Base-by-base conservation (phyloP, 2,888 invertebrate species). In the Hemaris fuciformis region DNA sequence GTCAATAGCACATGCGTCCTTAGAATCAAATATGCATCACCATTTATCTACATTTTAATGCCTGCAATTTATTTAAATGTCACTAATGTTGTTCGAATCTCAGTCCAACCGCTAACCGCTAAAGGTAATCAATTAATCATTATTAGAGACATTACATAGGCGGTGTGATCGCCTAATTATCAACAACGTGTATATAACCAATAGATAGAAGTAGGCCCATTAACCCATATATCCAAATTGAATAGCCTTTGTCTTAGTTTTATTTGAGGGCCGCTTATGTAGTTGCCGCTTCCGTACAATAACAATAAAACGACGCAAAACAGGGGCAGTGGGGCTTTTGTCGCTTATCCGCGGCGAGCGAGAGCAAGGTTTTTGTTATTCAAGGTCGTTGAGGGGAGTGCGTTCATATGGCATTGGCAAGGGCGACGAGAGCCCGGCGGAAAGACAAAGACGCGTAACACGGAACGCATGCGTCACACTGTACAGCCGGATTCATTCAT, bases 381-480 rank as follows among this genome's bases (percentile, higher is more conserved):
- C 27, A 53, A 53, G 53, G 53, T 53, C 53, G 57, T 74, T 67
- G 70, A 66, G 66, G 70, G 72, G 66, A 68, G 64, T 48, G 64
- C 66, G 60, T 63, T 66, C 67, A 66, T 66, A 63, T 63, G 62
- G 65, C 64, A 43, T 63, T 63, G 62, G 65, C 64, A 43, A 59
- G 65, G 43, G 68, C 67, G 64, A 64, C 63, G 67, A 66, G 66
- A 60, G 62, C 58, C 57, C 64, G 53, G 64, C 65, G 63, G 63
- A 62, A 64, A 70, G 64, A 72, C 68, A 73, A 73, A 72, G 65
- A 67, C 67, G 63, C 71, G 64, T 66, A 60, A 61, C n/a, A 27
- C 64, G 74, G 67, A 65, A 78, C 84, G 85, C 84, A 85, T 85
- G 82, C 83, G 84, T 70, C 62, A 56, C 18, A 15, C 31, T 31